Base-by-base conservation (phyloP, 2,888 invertebrate genomes). In the Unio delphinus region DNA sequence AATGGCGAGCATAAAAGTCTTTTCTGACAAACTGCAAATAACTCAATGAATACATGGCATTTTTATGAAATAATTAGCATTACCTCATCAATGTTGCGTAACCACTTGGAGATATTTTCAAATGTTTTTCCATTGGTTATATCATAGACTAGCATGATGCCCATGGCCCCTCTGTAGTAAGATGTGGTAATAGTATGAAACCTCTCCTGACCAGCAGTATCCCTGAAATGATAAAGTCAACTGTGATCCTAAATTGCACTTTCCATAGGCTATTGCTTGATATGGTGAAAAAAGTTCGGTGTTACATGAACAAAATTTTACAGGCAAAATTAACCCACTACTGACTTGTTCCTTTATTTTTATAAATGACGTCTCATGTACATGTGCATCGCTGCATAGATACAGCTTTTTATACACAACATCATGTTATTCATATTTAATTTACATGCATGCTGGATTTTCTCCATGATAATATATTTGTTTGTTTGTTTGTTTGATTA, bases 181-280 rank as follows among this genome's bases (percentile, higher is more conserved):
- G 98, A 97, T 34, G 98, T 98, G 80, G 98, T 98, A 89, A 98
- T 98, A 74, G 98, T 98, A 92, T 98, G 98, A 92, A 98, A 98
- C 86, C 98, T 93, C 91, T 98, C 98, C 91, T 98, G 98, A 0
- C 98, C 98, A 64, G 98, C 98, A 64, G 98, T 98, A 88, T 94
- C 94, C 94, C 93, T 93, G 81, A 20, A 85, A 75, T 55, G 61
- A 67, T 55, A 80, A 56, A 58, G 34, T 65, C 23, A 65, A 15
- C n/a, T n/a, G 5, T 30, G 17, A 30, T 28, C 18, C 69, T 58
- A 66, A 56, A 55, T 5, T 15, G 45, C 15, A 45, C 45, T 45
- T 45, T 45, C 8, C 45, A 45, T 60, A 64, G 56, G 28, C 20
- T 6, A 26, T 0, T n/a, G 60, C 20, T 26, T 26, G 17, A 61